Evolutionary conservation across 2,113 vertebrate genomes (phyloP).

Genomic region (Leucopsar rothschildi): DNA sequence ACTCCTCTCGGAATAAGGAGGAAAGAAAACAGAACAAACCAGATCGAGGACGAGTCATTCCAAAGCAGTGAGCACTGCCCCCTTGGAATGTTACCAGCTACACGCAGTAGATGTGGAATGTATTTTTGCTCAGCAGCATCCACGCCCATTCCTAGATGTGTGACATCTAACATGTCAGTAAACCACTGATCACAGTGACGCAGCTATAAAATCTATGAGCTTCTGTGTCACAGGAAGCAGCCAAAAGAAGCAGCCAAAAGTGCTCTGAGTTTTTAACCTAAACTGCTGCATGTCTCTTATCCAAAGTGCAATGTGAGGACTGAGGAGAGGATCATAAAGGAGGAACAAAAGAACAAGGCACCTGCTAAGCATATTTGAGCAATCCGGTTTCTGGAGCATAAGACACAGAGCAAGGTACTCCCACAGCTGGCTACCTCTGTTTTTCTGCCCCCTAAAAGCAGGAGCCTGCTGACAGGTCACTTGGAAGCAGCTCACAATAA

Average conservation of each 20-base stretch:
- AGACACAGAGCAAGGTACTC: background rate
- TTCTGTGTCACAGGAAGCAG: background rate
- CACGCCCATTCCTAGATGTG: background rate
- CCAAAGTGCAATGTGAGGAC: background rate
- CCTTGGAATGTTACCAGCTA: background rate
- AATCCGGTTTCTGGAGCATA: background rate
- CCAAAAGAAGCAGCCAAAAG: background rate
- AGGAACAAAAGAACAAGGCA: background rate
- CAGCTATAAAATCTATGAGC: background rate
- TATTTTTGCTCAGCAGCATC: conserved; percentile 28
- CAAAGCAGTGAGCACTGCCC: background rate
- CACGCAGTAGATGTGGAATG: conserved; percentile 33
- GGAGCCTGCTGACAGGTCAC: background rate
- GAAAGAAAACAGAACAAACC: conserved; percentile 11
- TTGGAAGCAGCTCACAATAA: background rate
- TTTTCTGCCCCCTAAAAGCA: background rate
- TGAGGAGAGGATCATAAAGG: background rate
- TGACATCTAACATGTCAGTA: background rate
- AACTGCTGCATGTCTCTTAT: background rate
- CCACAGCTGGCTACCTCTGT: background rate
- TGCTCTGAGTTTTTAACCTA: background rate
- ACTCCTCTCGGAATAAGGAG: background rate
- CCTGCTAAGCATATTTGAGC: background rate
- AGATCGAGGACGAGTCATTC: background rate
- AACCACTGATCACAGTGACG: background rate